Evolutionary conservation across 1,140 invertebrate species (phyloP), one percentile per base, ranked within the genome.

Genomic region (Acromyrmex heyeri): DNA sequence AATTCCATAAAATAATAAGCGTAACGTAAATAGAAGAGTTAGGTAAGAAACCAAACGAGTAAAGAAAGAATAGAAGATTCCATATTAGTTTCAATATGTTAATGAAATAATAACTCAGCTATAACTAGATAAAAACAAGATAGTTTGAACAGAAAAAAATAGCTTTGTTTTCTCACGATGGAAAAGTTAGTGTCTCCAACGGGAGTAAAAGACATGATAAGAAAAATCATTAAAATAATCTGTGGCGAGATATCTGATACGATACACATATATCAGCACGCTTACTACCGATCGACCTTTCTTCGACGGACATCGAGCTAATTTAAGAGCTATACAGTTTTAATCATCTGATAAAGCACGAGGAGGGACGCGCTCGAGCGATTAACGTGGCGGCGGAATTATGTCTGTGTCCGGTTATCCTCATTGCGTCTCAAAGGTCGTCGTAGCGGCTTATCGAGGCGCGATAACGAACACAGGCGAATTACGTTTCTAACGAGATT

Each of bases 51-150:
- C 21, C 34, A 21, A 44, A 44, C 7, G 44, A 6, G 12, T 4
- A n/a, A 38, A 38, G 7, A 67, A 21, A 3, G 30, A 30, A 16
- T 5, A 38, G 6, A 34, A 44, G 21, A 64, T 64, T 6, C 18
- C 4, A 64, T 27, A 48, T 7, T 61, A 14, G 2, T 38, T 16
- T 12, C 2, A 77, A n/a, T 18, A 8, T 8, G 2, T 57, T 27
- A 21, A 38, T n/a, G 24, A 2, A 79, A 64, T 16, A 21, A 81
- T 57, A 24, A 4, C 21, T 64, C 4, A 14, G 86, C 89, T 93
- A 93, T 86, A 93, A 94, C 93, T 92, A 94, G 34, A 8, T 93
- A 93, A 5, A 62, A 86, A 73, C 8, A 73, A 48, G 72, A 14
- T 24, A 18, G 2, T 73, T 5, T 5, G 21, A 72, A 73, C 48